Evolutionary conservation across 2,113 vertebrate species (phyloP).

Genomic region (Hipposideros armiger): DNA sequence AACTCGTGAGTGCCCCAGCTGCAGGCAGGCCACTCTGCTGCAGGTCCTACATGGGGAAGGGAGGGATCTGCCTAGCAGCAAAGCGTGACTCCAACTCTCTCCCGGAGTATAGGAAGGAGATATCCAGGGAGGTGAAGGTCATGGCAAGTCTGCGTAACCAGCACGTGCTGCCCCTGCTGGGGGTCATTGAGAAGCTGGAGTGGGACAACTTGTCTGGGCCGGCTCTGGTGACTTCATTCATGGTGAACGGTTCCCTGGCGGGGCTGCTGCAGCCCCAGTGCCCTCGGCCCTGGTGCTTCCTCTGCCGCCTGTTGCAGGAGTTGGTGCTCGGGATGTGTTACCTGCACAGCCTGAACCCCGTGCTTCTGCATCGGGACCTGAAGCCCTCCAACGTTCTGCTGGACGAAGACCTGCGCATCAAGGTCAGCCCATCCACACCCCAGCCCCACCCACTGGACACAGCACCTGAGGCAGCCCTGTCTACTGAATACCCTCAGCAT

Average conservation of each 20-base stretch:
- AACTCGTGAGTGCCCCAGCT: conserved; percentile 52
- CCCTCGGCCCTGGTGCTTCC: conserved; percentile 85
- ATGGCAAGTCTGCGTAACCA: conserved; percentile 61
- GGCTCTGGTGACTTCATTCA: conserved; percentile 91
- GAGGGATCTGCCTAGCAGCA: neutral
- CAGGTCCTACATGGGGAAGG: conserved; percentile 74
- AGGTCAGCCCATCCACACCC: conserved; percentile 74
- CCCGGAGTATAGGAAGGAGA: neutral
- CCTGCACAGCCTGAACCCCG: conserved; percentile 85
- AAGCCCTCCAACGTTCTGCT: conserved; percentile 83
- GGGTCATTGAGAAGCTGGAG: conserved; percentile 16
- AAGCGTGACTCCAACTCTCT: rapidly evolving
- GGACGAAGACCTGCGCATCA: conserved; percentile 72
- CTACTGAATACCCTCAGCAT: neutral
- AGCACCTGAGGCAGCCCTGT: neutral
- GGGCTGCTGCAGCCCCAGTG: conserved; percentile 56
- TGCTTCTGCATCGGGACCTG: conserved; percentile 82
- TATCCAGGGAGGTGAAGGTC: conserved; percentile 76
- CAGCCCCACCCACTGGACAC: neutral
- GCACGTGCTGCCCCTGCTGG: conserved; percentile 70
- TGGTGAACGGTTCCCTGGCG: conserved; percentile 89
- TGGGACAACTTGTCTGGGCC: neutral
- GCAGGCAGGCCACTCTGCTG: conserved; percentile 77
- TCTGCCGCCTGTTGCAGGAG: conserved; percentile 87
- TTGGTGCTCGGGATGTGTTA: conserved; percentile 91